Evolutionary conservation across 2,888 invertebrate species (phyloP), one percentile per base, ranked within the genome.

Genomic region (Pemphredon lugubris): DNA sequence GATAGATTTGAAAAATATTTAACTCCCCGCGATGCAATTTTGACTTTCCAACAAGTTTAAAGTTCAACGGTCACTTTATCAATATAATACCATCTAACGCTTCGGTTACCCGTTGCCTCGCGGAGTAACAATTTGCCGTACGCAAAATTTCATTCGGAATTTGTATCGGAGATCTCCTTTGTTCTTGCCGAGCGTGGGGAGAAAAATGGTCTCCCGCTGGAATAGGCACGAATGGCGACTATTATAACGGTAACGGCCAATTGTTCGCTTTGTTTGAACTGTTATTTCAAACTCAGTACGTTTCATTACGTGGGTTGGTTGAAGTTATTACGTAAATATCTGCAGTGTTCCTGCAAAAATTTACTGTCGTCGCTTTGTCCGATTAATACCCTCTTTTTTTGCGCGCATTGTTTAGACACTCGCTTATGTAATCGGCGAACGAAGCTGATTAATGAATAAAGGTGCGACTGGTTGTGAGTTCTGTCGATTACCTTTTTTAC

Each of bases 311-410:
- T 3, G 18, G 14, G 32, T n/a, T n/a, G n/a, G n/a, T n/a, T 37
- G 20, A 30, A 40, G 20, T 47, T 40, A 34, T 64, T 66, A 66
- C 64, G 66, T 54, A 64, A 66, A 64, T 59, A 42, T 53, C 64
- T 45, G 50, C 54, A 16, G 21, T 37, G 34, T 6, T 9, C 26
- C 7, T 9, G 37, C 23, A 44, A 51, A 51, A 47, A 34, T 39
- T 47, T 40, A 21, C 9, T 23, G 39, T 7, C 54, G 30, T 26
- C 51, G 20, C 30, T 57, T 55, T 47, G 37, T 44, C 21, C 47
- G 14, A 18, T 34, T 54, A 54, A 66, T 66, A 40, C 32, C 32
- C 26, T 18, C 40, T 23, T 34, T 32, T 40, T 11, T 42, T 11
- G n/a, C 40, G 30, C 11, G 23, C 6, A 16, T 53, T 45, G 37